Evolutionary conservation across 2,113 vertebrate species (phyloP), one percentile per base, ranked within the genome.

Genomic region (Elephantulus edwardii): DNA sequence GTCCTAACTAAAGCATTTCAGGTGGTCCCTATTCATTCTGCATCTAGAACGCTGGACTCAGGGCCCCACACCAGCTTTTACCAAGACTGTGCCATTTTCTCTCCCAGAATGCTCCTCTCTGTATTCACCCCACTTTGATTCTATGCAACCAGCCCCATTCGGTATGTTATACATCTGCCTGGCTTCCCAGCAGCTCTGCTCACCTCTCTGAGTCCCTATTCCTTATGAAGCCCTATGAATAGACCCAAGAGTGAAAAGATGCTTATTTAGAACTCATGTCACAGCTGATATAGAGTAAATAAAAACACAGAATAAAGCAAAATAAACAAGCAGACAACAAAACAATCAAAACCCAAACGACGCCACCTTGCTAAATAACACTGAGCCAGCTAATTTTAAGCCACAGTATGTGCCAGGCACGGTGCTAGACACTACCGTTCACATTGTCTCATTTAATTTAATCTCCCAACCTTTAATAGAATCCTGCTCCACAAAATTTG

Each of bases 401-500:
- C 30, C 66, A 10, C 42, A 28, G 44, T 46, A 22, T 54, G 52
- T 60, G 75, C 90, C 91, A 72, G n/a, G 79, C 75, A 76, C 17
- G 4, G 91, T 86, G 79, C 86, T 93, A 58, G 90, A 42, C 80
- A 42, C 56, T 71, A 26, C 12, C 2, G 14, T 75, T 78, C 71
- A 83, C 40, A 80, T n/a, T 9, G 66, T 88, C 83, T 80, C 83
- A 60, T 79, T 92, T 92, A 83, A 93, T 91, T 89, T 83, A 90
- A 90, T 89, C 82, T 80, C 75, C 52, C 38, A 88, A 85, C 10
- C 90, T 91, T 80, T 88, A 62, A 91, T 10, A 81, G 91, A 94
- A 92, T 80, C 71, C n/a, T 56, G 56, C 92, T 90, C 92, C 91
- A 80, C 81, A 89, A 93, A 94, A 95, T 90, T n/a, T 84, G 80